Evolutionary conservation across 1,140 invertebrate genomes (phyloP), one percentile per base, ranked within the genome.

Genomic region (Brachystomella parvula): DNA sequence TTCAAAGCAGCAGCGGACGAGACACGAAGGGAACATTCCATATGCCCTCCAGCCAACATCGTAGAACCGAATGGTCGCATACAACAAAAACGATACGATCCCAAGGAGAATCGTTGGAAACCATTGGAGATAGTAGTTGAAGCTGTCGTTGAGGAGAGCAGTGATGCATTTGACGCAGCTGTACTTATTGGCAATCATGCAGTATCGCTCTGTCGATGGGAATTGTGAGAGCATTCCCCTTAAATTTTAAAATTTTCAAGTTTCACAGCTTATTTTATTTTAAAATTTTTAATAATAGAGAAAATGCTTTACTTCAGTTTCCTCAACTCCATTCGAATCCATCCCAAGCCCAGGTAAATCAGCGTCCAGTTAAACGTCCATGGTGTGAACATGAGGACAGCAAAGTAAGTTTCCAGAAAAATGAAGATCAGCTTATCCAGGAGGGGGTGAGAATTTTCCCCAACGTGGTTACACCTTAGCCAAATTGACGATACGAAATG

Each of bases 21-120:
- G 32, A 32, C 61, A 63, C 9, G 30, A 12, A n/a, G 61, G 61
- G 32, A 47, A 63, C 61, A 63, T 63, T 9, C 47, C 35, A 33
- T 63, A 63, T 12, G 39, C 19, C 3, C 17, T 3, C 32, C 28
- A 53, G 28, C 21, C 24, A 30, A 63, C 15, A n/a, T 28, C 2
- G 26, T 15, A 29, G 29, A 47, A 63, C 24, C 26, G 3, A 21
- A 63, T 63, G 61, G 6, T 9, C 15, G 39, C 61, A 49, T 49
- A 63, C 6, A 47, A 2, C 2, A 63, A 26, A 29, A 63, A 47
- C 2, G 44, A 21, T 2, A 47, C 47, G 21, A 63, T 63, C 15
- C 61, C 61, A 6, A 63, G 28, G 28, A 63, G 61, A 6, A 63
- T 29, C 2, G 47, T 26, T 6, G 61, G 61, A 31, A 49, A 63